Evolutionary conservation across 2,888 invertebrate genomes (phyloP).

Genomic region (Cordilura impudica): DNA sequence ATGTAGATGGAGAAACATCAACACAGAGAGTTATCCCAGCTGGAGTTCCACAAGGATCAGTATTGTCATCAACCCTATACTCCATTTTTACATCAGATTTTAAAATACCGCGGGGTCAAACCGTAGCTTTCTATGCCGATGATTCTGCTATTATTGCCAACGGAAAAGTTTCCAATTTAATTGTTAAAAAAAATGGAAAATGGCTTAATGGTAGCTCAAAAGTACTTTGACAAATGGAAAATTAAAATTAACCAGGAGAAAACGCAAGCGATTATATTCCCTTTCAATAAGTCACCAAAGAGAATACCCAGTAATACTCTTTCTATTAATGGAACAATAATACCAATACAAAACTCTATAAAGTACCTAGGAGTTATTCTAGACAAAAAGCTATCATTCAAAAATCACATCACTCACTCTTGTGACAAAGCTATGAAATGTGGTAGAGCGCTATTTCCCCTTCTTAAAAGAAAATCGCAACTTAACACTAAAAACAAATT

Average conservation of each 20-base stretch:
- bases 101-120: not conserved
- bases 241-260: constrained; percentile 12
- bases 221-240: constrained; percentile 22
- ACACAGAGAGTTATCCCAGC: not conserved
- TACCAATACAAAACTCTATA: not conserved
- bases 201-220: not conserved
- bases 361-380: constrained; percentile 5
- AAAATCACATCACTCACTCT: not conserved
- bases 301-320: not conserved
- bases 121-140: not conserved
- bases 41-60: constrained; percentile 13
- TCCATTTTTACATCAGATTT: constrained; percentile 1
- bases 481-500: not conserved
- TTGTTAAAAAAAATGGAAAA: constrained; percentile 12
- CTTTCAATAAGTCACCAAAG: constrained; percentile 20
- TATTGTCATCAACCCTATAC: not conserved
- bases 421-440: not conserved
- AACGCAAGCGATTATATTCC: constrained; percentile 16
- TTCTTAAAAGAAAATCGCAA: not conserved
- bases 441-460: not conserved
- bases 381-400: not conserved
- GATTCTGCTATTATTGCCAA: not conserved
- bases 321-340: not conserved
- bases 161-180: constrained; percentile 8
- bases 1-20: not conserved